Conservation (phyloP, 2,797 vertebrate species). For the Arctocebus calabarensis region DNA sequence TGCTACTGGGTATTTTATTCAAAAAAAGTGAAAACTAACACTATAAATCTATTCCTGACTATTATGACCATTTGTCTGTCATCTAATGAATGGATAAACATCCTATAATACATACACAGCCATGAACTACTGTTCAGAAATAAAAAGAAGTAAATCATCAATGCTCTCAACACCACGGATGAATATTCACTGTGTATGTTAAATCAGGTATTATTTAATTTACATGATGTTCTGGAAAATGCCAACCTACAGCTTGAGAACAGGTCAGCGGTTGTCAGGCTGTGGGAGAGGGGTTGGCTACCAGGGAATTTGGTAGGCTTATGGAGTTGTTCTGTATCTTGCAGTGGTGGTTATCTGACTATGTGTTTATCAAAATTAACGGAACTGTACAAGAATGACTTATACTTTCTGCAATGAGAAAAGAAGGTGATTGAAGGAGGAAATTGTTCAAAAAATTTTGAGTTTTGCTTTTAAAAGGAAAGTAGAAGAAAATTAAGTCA, state of each 20-base stretch:
- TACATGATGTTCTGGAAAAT: neutral
- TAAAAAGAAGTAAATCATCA: neutral
- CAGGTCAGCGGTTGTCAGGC: neutral
- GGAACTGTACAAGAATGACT: neutral
- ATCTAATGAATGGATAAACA: neutral
- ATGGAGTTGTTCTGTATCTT: neutral
- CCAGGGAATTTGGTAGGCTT: neutral
- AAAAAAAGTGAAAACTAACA: neutral
- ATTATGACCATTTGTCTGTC: neutral
- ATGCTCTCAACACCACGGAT: neutral
- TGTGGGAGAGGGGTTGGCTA: neutral
- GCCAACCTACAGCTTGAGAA: neutral
- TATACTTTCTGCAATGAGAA: neutral
- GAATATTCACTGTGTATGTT: neutral
- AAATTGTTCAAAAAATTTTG: neutral
- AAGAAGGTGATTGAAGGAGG: neutral
- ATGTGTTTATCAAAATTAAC: neutral
- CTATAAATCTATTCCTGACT: neutral
- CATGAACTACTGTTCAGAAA: neutral
- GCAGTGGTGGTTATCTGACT: neutral
- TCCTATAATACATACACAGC: neutral
- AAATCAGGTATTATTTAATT: neutral
- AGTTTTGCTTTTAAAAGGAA: neutral
- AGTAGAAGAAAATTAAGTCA: neutral
- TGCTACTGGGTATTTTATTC: neutral